Conservation (phyloP, 1,140 invertebrate genomes). For the Pseudoatta argentina region DNA sequence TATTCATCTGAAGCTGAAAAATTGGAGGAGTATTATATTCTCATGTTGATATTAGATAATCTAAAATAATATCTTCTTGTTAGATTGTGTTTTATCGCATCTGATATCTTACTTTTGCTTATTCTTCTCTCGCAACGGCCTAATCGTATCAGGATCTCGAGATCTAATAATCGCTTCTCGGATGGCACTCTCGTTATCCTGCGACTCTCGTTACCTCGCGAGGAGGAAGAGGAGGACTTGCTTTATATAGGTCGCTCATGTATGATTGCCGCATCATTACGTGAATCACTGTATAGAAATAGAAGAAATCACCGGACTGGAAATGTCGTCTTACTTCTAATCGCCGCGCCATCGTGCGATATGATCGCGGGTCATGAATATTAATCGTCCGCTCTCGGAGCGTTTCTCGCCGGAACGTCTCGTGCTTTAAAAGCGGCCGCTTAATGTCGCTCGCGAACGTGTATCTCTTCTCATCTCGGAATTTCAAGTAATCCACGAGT, state of each 20-base stretch:
- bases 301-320: conserved; percentile 64
- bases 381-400: conserved; percentile 46
- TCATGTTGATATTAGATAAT: not conserved
- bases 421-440: conserved; percentile 47
- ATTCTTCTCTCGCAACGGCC: not conserved
- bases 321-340: conserved; percentile 65
- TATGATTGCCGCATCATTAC: conserved; percentile 54
- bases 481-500: conserved; percentile 57
- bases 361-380: conserved; percentile 67
- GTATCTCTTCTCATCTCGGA: conserved; percentile 38
- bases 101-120: not conserved
- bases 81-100: not conserved
- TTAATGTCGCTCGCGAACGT: conserved; percentile 48
- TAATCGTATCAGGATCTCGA: conserved; percentile 31
- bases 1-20: not conserved
- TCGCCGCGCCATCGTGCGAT: conserved; percentile 47
- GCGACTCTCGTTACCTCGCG: conserved; percentile 40
- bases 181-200: conserved; percentile 42
- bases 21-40: not conserved
- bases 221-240: not conserved
- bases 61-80: not conserved
- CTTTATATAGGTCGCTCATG: conserved; percentile 56
- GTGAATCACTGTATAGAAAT: conserved; percentile 66
- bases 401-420: conserved; percentile 38
- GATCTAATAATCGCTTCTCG: conserved; percentile 59